Evolutionary conservation across 2,113 vertebrate species (phyloP).

Genomic region (Podilymbus podiceps): DNA sequence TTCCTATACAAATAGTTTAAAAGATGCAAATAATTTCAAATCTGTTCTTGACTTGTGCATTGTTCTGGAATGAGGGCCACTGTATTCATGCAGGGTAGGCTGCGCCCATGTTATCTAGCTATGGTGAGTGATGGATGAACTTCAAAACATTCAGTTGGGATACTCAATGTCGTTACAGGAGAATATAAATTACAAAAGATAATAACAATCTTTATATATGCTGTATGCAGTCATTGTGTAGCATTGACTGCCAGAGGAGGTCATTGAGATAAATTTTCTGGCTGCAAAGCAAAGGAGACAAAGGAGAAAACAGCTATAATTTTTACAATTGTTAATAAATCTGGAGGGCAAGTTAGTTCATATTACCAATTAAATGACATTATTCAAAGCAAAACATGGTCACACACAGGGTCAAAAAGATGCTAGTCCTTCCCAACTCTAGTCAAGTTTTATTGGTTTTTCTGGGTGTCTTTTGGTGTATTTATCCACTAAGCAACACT

Average conservation of each 20-base stretch:
- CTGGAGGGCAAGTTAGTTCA: background rate
- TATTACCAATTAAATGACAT: background rate
- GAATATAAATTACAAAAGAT: background rate
- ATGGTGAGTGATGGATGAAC: background rate
- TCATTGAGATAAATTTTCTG: background rate
- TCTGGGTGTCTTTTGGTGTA: background rate
- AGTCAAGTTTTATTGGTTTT: background rate
- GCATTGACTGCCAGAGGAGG: background rate
- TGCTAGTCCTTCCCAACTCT: background rate
- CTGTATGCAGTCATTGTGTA: background rate
- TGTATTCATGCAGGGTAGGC: background rate
- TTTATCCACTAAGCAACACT: background rate
- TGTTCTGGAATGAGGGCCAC: background rate
- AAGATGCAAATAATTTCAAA: background rate
- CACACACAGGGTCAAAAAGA: background rate
- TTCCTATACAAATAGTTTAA: background rate
- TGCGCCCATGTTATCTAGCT: background rate
- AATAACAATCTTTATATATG: background rate
- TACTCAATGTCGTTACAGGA: background rate
- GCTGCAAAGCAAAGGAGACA: background rate
- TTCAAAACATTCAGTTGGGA: background rate
- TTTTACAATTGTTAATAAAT: background rate
- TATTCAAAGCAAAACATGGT: background rate
- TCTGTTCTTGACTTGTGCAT: background rate
- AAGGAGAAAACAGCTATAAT: constrained; percentile 6